Base-by-base conservation (phyloP, 2,888 invertebrate genomes). In the Glaucopsyche alexis region DNA sequence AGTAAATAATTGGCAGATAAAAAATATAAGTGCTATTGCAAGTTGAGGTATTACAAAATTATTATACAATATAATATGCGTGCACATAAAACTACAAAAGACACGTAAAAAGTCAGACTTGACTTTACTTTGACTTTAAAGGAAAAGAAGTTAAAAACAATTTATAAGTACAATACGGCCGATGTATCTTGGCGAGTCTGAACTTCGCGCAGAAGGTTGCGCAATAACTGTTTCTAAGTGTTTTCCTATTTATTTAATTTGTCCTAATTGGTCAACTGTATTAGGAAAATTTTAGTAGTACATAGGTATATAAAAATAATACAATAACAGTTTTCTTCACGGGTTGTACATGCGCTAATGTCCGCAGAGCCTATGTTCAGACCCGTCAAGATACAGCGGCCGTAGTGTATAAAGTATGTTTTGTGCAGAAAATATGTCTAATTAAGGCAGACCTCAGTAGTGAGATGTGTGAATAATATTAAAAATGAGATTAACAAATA, bases 1-100 rank as follows among this genome's bases (percentile, higher is more conserved):
- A 69, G 69, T 49, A 47, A 47, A 47, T 42, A 7, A 66, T 66
- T 42, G 66, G 66, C 42, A 66, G 42, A 42, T 66, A 42, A 66
- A 42, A 16, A n/a, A 50, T 14, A 50, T 13, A 65, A 14, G 65
- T 65, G 65, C n/a, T 42, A 42, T 60, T 66, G 42, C 40, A 42
- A 16, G 66, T 40, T 0, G 9, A n/a, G 66, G 60, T 60, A 38
- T 29, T 29, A 38, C 11, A 47, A 47, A 47, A 47, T 8, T 47
- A 47, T 47, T 47, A 11, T 47, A n/a, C n/a, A 60, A 38, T 13
- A 60, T 29, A 16, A 19, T 29, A 60, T 60, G 29, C 29, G 7
- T 16, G 16, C 55, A 55, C 55, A 55, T 49, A 49, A 49, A 49
- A 55, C 19, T 55, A 55, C 19, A 50, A 19, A 16, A 52, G 50